Conservation (phyloP, 2,113 vertebrate species). For the Pipa parva region DNA sequence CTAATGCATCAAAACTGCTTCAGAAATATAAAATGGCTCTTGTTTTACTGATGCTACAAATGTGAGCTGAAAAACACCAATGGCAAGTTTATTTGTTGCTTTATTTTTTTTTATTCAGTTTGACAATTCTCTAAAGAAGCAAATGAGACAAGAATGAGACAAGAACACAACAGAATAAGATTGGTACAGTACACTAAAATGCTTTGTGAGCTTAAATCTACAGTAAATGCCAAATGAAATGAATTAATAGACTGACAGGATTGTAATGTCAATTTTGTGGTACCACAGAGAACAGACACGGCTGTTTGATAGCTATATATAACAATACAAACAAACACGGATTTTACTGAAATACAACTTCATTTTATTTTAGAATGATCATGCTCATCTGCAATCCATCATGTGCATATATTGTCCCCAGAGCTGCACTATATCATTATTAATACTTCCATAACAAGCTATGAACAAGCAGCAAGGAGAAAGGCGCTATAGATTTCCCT, state of each 20-base stretch:
- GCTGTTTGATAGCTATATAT: slow-evolving; percentile 27
- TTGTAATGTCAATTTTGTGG: slow-evolving; percentile 30
- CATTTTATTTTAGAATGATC: slow-evolving; percentile 46
- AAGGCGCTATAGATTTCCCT: not conserved
- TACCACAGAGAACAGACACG: slow-evolving; percentile 24
- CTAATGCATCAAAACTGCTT: no score
- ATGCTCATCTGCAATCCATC: slow-evolving; percentile 44
- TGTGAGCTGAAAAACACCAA: no score
- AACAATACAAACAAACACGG: slow-evolving; percentile 16
- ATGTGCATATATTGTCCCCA: slow-evolving; percentile 43
- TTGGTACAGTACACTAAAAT: slow-evolving; percentile 5
- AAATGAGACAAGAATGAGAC: not conserved
- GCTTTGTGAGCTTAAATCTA: slow-evolving; percentile 26
- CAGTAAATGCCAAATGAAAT: slow-evolving; percentile 38
- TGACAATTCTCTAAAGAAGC: slow-evolving; percentile 5
- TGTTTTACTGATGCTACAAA: no score
- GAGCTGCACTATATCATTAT: slow-evolving; percentile 32
- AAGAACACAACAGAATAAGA: not conserved
- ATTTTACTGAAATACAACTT: slow-evolving; percentile 45
- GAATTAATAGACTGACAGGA: slow-evolving; percentile 39
- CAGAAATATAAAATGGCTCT: no score
- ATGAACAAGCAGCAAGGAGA: slow-evolving; percentile 3
- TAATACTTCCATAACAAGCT: slow-evolving; percentile 31
- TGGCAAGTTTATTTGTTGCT: not conserved
- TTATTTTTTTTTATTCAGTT: slow-evolving; percentile 30